phyloP scores from a whole-genome alignment of 2,113 vertebrate species.

The Miniopterus natalensis region DNA sequence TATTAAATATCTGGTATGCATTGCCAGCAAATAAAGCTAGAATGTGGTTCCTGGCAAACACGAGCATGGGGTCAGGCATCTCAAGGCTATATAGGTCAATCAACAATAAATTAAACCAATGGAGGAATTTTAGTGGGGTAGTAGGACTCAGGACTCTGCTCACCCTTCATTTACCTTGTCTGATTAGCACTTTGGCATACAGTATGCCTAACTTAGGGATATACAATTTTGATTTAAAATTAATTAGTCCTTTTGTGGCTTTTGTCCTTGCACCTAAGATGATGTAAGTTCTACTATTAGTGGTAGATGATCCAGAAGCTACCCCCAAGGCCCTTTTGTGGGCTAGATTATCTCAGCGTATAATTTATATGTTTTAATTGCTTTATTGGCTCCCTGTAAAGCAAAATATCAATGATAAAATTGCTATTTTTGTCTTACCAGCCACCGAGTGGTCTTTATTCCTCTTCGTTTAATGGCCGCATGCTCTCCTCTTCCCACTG shows the following conservation, averaged over 20 bases:
- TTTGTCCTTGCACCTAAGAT: slow-evolving; percentile 65
- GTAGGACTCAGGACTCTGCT: background rate
- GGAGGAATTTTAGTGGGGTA: background rate
- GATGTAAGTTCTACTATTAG: slow-evolving; percentile 21
- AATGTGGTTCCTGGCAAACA: too few relatives aligned
- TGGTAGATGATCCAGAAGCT: slow-evolving; percentile 66
- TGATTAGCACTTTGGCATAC: background rate
- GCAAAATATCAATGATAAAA: slow-evolving; percentile 88
- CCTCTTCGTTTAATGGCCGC: slow-evolving; percentile 77
- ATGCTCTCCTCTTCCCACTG: slow-evolving; percentile 80
- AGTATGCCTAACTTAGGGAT: background rate
- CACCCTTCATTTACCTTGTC: background rate
- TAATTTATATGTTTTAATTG: slow-evolving; percentile 79
- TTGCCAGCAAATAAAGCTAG: background rate
- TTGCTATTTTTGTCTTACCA: slow-evolving; percentile 83
- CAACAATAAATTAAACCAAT: background rate
- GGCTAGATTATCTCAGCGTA: slow-evolving; percentile 70
- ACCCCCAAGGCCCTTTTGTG: slow-evolving; percentile 58
- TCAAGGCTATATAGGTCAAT: background rate
- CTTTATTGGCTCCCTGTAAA: slow-evolving; percentile 87
- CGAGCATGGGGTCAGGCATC: background rate
- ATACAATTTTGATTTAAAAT: slow-evolving; percentile 20
- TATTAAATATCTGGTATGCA: background rate
- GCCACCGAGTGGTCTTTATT: slow-evolving; percentile 74
- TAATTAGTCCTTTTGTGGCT: background rate